Conservation (phyloP, 2,888 invertebrate species). For the Dermolepida albohirtum region DNA sequence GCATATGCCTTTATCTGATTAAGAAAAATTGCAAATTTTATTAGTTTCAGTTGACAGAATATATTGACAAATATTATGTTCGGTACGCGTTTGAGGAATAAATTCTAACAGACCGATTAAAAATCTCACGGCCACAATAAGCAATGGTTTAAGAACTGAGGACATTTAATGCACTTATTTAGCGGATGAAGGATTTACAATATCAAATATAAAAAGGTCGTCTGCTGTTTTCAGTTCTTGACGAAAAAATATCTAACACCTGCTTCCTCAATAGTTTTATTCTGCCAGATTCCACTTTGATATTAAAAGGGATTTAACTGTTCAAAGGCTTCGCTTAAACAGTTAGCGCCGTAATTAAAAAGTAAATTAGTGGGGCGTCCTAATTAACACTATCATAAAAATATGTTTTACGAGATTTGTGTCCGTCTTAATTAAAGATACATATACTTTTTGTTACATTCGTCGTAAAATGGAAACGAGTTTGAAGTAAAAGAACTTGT, state of each 20-base stretch:
- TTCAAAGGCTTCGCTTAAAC: constrained; percentile 18
- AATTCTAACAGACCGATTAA: constrained; percentile 4
- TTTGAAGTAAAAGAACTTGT: constrained; percentile 16
- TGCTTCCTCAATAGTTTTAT: constrained; percentile 6
- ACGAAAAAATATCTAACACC: constrained; percentile 23
- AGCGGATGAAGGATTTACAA: no score
- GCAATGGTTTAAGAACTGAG: neutral
- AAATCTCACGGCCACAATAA: constrained; percentile 2
- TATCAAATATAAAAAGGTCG: no score
- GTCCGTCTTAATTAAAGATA: constrained; percentile 31
- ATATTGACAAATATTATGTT: no score
- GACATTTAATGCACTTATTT: no score
- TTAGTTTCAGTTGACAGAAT: no score
- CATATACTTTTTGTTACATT: constrained; percentile 32
- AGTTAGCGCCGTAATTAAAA: constrained; percentile 26
- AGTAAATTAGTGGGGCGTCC: constrained; percentile 32
- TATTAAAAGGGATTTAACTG: constrained; percentile 18
- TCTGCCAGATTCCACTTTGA: constrained; percentile 6
- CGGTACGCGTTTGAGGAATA: neutral
- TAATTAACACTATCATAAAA: constrained; percentile 35
- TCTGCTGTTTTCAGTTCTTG: neutral
- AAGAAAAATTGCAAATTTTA: neutral
- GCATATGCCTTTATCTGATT: no score
- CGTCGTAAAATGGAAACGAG: constrained; percentile 30
- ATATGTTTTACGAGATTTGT: constrained; percentile 27